phyloP scores from a whole-genome alignment of 2,113 vertebrate species.

The Edolisoma coerulescens region DNA sequence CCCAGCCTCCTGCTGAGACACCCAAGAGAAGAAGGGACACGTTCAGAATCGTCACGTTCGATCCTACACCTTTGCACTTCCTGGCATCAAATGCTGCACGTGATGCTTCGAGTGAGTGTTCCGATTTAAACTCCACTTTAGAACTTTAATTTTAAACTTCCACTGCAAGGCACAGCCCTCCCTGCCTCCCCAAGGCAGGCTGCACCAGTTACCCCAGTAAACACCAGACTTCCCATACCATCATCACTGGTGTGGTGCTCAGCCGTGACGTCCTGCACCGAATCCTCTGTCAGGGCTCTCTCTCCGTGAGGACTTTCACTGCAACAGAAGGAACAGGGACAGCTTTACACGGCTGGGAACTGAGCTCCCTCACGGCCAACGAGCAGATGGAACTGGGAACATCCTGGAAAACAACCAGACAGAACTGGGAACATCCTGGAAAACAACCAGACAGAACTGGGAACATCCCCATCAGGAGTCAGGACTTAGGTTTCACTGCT shows the following conservation, averaged over 20 bases:
- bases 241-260: slow-evolving; percentile 92
- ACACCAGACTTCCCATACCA: slow-evolving; percentile 65
- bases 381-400: background rate
- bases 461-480: background rate
- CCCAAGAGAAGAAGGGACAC: background rate
- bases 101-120: background rate
- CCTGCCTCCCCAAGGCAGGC: background rate
- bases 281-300: slow-evolving; percentile 86
- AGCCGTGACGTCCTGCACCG: slow-evolving; percentile 78
- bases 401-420: accelerated
- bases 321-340: slow-evolving; percentile 13
- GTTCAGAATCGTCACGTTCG: background rate
- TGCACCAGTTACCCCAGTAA: background rate
- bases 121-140: background rate
- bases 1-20: background rate
- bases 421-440: background rate
- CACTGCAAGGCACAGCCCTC: background rate
- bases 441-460: background rate
- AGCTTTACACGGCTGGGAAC: background rate
- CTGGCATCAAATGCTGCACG: background rate
- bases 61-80: accelerated
- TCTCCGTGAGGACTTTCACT: slow-evolving; percentile 94
- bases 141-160: background rate
- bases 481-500: background rate
- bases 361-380: background rate